These are phyloP conservation scores for Clivina fossor DNA, from an alignment of 2,888 invertebrate species.

Conservation along the genomic window DNA sequence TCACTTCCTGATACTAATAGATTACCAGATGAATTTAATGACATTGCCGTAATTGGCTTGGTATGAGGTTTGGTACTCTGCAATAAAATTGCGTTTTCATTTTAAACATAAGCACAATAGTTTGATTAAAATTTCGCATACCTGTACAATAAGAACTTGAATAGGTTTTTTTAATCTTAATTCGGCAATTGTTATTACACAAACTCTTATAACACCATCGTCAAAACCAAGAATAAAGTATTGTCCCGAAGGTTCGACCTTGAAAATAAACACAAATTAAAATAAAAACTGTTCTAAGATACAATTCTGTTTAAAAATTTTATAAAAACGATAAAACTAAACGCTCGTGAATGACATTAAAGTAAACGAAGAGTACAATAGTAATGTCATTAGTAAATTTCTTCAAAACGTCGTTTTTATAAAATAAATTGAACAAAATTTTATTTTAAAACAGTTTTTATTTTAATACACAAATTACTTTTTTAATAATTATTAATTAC, in stretches of 20 bases:
- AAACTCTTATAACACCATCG: conserved; percentile 70
- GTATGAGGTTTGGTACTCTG: conserved; percentile 70
- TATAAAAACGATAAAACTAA: conserved; percentile 1
- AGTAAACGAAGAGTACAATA: no score
- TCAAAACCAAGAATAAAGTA: conserved; percentile 69
- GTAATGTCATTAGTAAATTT: no score
- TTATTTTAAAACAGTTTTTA: no score
- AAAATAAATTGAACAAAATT: no score
- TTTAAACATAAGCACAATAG: no score
- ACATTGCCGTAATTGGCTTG: conserved; percentile 62
- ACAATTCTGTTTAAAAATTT: no score
- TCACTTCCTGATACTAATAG: conserved; percentile 67
- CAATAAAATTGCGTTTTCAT: conserved; percentile 36
- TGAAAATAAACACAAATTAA: conserved; percentile 43
- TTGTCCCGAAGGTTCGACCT: conserved; percentile 65
- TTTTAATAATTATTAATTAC: no score
- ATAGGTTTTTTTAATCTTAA: no score
- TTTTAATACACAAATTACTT: no score
- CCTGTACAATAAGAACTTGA: conserved; percentile 15
- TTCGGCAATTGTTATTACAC: no score
- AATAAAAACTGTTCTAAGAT: neutral
- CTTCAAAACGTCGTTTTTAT: no score
- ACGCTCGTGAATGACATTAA: neutral
- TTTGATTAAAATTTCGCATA: no score
- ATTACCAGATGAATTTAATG: conserved; percentile 59